A percentile compares a stretch with the other conserved stretches of the same genome.
phyloP scores from a whole-genome alignment of 2,888 invertebrate genomes.

The Bursaphelenchus okinawaensis region DNA sequence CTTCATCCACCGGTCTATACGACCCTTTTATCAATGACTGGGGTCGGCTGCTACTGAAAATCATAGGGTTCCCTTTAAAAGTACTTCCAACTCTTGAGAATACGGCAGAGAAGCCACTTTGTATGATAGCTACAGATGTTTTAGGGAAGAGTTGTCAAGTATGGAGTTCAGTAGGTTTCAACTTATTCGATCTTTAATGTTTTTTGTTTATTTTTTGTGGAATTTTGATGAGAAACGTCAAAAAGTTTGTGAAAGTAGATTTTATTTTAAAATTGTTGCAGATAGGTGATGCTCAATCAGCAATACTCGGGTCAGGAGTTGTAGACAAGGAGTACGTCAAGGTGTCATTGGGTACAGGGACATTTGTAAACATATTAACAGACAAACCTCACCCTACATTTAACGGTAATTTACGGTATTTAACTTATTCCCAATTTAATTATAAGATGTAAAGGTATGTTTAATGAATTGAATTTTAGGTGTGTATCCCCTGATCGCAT shows the following conservation, averaged over 20 bases:
- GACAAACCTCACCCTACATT: slow-evolving; percentile 74
- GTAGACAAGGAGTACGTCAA: slow-evolving; percentile 75
- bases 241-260: too few species aligned
- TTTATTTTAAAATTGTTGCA: slow-evolving; percentile 53
- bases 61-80: slow-evolving; percentile 70
- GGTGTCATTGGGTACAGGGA: slow-evolving; percentile 83
- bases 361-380: slow-evolving; percentile 79
- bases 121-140: slow-evolving; percentile 66
- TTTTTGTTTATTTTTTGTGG: not conserved
- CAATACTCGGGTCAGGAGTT: slow-evolving; percentile 79
- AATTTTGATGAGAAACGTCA: too few species aligned
- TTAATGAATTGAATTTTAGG: slow-evolving; percentile 62
- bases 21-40: slow-evolving; percentile 79
- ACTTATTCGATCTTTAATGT: not conserved
- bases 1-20: slow-evolving; percentile 83
- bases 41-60: slow-evolving; percentile 70
- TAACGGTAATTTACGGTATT: slow-evolving; percentile 63
- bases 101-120: slow-evolving; percentile 61
- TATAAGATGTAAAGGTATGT: too few species aligned
- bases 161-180: slow-evolving; percentile 7
- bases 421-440: slow-evolving; percentile 12
- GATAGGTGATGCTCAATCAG: slow-evolving; percentile 83
- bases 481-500: slow-evolving; percentile 84
- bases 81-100: slow-evolving; percentile 68
- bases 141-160: slow-evolving; percentile 65